Base-by-base conservation (phyloP, 2,113 vertebrate species). In the Saiga tatarica region DNA sequence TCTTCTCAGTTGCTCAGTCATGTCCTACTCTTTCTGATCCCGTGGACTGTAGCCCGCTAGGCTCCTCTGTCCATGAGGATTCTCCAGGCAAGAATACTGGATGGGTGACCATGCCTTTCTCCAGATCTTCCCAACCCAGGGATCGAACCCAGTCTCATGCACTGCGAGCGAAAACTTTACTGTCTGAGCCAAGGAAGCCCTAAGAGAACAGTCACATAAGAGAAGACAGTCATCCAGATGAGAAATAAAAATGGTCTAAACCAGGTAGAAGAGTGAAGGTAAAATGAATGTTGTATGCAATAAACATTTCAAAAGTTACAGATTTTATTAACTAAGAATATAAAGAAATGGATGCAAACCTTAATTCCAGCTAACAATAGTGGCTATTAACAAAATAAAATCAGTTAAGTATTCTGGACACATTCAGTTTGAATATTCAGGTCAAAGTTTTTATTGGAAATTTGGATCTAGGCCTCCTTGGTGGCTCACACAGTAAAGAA, bases 231-330 rank as follows among this genome's bases (percentile, higher is more conserved):
- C 89, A 97, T 60, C 23, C 36, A 95, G 33, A 93, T 87, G 39
- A 90, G n/a, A 86, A 96, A n/a, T 52, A 85, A 86, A 78, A 81
- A 81, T 79, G 13, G 26, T 39, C 81, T 87, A 93, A 93, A 93
- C 81, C 21, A 71, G 19, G 23, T 52, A 53, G 59, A 67, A 28
- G 28, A 92, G 42, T 90, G 59, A 87, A 87, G 52, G 52, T 57
- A 47, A 86, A 45, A n/a, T 71, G 7, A n/a, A 91, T 55, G 17
- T 82, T 93, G 60, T 36, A 91, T 33, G 47, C 59, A 62, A 47
- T 62, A 36, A 50, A 59, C 16, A 94, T 86, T 81, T 88, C 47
- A 92, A 53, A 89, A 96, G 81, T 82, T 89, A 3, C 19, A 94
- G 45, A 76, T 74, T 96, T 95, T 87, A 83, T 57, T 87, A 7